Conservation (phyloP, 1,140 invertebrate genomes). For the Orchesella cincta region DNA sequence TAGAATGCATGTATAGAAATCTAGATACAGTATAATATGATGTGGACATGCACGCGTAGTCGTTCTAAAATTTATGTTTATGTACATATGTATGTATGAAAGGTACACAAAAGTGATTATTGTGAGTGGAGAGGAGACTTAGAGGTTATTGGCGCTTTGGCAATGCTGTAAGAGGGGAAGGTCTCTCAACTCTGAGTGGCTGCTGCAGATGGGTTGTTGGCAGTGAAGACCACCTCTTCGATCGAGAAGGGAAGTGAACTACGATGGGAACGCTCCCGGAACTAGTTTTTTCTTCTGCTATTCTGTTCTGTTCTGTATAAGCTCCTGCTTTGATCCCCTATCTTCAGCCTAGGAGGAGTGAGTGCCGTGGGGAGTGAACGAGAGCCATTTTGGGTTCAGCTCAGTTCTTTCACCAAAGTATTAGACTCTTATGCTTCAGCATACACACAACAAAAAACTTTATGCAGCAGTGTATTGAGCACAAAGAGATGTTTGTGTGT, state of each 20-base stretch:
- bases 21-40: too few species aligned
- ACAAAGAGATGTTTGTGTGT: background rate
- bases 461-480: background rate
- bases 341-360: conserved; percentile 23
- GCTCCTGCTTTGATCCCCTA: background rate
- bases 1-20: too few species aligned
- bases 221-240: background rate
- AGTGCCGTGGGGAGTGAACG: conserved; percentile 30
- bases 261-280: background rate
- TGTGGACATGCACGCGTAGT: too few species aligned
- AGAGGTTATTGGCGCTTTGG: conserved; percentile 11
- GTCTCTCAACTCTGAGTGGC: conserved; percentile 2
- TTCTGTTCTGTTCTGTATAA: background rate
- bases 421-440: background rate
- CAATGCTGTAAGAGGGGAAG: conserved; percentile 1
- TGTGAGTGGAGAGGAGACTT: conserved; percentile 1
- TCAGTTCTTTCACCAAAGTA: conserved; percentile 23
- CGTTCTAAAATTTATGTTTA: too few species aligned
- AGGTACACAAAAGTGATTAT: background rate
- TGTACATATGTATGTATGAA: too few species aligned
- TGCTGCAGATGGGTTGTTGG: background rate
- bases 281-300: conserved; percentile 2
- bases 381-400: conserved; percentile 34
- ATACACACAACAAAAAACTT: background rate
- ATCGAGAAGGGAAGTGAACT: background rate